Conservation (phyloP, 2,113 vertebrate genomes). For the Acrocephalus kingi region DNA sequence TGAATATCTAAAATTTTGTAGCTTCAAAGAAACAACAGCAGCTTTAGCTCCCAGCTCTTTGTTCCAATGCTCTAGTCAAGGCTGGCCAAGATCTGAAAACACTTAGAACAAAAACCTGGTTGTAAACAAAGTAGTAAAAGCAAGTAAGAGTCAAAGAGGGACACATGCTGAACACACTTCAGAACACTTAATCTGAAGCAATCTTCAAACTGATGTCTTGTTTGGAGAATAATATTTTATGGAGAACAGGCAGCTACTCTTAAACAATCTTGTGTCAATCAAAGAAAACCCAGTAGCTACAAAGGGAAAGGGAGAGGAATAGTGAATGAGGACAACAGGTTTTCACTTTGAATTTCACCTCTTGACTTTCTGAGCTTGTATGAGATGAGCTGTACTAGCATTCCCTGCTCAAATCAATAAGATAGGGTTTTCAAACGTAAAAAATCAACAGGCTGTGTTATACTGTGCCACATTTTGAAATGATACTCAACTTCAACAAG, state of each 20-base stretch:
- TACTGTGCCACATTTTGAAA: background rate
- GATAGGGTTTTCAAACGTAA: background rate
- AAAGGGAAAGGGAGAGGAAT: background rate
- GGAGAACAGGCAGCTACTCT: background rate
- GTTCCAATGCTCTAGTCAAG: background rate
- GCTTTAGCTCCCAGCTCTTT: background rate
- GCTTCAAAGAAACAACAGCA: background rate
- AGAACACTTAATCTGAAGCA: constrained; percentile 15
- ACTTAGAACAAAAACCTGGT: background rate
- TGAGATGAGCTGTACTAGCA: background rate
- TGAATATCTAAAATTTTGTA: background rate
- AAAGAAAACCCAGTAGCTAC: background rate
- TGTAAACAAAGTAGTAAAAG: background rate
- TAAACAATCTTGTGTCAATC: background rate
- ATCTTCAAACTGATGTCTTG: background rate
- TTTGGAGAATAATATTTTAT: background rate
- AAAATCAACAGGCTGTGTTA: background rate
- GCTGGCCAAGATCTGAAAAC: background rate
- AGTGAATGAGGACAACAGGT: background rate
- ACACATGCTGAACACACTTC: background rate
- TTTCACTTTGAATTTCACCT: background rate
- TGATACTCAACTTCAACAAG: background rate
- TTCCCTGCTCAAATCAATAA: background rate
- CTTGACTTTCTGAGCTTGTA: background rate
- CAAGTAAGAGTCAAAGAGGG: background rate